Percentiles rank a stretch among this genome's conserved stretches.
phyloP scores from a whole-genome alignment of 2,797 vertebrate genomes.

The Babyrousa celebensis region DNA sequence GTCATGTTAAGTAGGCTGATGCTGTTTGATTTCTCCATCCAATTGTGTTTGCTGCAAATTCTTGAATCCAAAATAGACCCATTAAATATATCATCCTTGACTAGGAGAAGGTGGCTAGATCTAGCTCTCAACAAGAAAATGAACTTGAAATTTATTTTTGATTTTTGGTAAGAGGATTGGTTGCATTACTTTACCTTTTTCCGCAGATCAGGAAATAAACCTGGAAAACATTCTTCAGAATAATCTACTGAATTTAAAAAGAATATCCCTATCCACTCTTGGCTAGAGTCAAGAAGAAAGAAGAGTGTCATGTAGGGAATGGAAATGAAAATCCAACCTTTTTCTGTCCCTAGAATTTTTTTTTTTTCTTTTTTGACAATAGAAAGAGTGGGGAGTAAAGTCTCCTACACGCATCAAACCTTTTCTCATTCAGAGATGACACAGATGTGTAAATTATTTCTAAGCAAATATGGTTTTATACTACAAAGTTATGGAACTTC shows the following conservation, averaged over 20 bases:
- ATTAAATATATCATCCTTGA: neutral
- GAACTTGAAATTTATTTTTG: neutral
- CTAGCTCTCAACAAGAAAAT: neutral
- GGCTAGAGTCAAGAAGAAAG: neutral
- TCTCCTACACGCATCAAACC: accelerated
- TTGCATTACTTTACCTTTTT: neutral
- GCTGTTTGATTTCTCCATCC: neutral
- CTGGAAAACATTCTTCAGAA: neutral
- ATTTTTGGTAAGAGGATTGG: neutral
- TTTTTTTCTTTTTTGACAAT: neutral
- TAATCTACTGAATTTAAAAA: neutral
- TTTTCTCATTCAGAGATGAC: neutral
- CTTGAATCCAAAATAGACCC: neutral
- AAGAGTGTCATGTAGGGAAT: neutral
- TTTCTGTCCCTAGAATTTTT: neutral
- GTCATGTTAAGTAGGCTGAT: neutral
- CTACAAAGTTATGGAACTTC: neutral
- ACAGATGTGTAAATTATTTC: neutral
- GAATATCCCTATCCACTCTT: neutral
- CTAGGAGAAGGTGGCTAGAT: neutral
- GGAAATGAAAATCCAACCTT: neutral
- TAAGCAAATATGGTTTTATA: neutral
- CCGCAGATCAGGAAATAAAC: neutral
- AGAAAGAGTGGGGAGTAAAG: neutral
- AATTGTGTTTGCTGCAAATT: neutral